Evolutionary conservation across 2,113 vertebrate genomes (phyloP), one percentile per base, ranked within the genome.

Genomic region (Typhlomys cinereus): DNA sequence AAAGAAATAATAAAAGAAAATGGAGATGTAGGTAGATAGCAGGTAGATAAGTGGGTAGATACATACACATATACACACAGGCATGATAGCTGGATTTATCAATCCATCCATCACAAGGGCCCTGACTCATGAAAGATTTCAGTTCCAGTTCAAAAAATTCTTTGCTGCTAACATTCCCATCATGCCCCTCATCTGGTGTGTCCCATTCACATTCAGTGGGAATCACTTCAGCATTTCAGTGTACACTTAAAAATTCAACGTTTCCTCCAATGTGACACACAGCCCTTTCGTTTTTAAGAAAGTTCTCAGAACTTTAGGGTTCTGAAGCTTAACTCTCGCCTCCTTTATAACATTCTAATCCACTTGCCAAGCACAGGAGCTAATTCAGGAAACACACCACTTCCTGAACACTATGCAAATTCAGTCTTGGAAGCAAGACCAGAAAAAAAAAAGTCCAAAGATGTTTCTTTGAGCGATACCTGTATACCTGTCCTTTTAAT

Each of bases 401-500:
- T 79, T 66, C 66, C 94, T 69, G 39, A 78, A 91, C 75, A 84
- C 88, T 80, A n/a, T n/a, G 20, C 69, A 29, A 78, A 94, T 50
- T 91, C 87, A 86, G 69, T 15, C 23, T 18, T 8, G 23, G 50
- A 36, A 15, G 59, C 62, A 23, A 2, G 36, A 34, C 34, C 31
- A n/a, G 71, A 89, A 66, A 85, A 84, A 89, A 66, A 85, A 84
- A 57, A 90, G 81, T 73, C 80, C 62, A 82, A 1, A 2, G 1
- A 39, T 76, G 34, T 69, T 85, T 67, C 73, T 17, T 78, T 39
- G 61, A 85, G 75, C 82, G 25, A 76, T 1, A 25, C 29, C 85
- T 57, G 90, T n/a, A n/a, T n/a, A n/a, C n/a, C n/a, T n/a, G 88
- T 67, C n/a, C 86, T 94, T 92, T 67, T 52, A 25, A 88, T 89